Conservation (phyloP, 92 coral and sea anemone genomes). For the Virgularia gustaviana region DNA sequence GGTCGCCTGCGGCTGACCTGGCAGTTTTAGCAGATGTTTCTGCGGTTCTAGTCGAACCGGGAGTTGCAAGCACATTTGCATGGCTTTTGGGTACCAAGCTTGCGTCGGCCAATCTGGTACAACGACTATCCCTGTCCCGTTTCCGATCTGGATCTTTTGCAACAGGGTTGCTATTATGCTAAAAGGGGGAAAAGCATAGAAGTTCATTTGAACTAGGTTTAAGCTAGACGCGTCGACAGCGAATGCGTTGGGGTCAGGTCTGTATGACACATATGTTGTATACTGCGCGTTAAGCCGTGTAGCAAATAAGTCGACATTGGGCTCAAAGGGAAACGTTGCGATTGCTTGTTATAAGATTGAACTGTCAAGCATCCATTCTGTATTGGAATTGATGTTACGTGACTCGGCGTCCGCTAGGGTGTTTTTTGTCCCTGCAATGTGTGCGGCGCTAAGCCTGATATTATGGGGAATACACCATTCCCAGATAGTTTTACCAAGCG, state of each 20-base stretch:
- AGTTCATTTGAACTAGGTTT: too few species aligned
- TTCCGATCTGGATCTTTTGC: too few species aligned
- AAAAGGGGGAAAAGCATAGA: too few species aligned
- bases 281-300: constrained; percentile 37
- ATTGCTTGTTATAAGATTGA: constrained; percentile 4
- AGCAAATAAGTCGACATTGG: constrained; percentile 50
- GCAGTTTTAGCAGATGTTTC: too few species aligned
- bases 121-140: not conserved
- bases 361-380: constrained; percentile 57
- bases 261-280: constrained; percentile 36
- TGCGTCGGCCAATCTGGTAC: constrained; percentile 17
- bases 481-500: constrained; percentile 43
- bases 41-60: too few species aligned
- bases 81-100: constrained; percentile 9
- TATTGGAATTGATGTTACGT: constrained; percentile 8
- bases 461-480: constrained; percentile 48
- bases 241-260: constrained; percentile 39
- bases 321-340: constrained; percentile 11
- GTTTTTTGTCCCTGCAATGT: constrained; percentile 45
- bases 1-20: too few species aligned
- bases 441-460: constrained; percentile 54
- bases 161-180: too few species aligned
- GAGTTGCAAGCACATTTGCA: too few species aligned
- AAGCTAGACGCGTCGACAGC: constrained; percentile 27
- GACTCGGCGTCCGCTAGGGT: constrained; percentile 46